A percentile compares a stretch with the other conserved stretches of the same genome.
Evolutionary conservation across 2,113 vertebrate species (phyloP).

Genomic region (Anas platyrhynchos): DNA sequence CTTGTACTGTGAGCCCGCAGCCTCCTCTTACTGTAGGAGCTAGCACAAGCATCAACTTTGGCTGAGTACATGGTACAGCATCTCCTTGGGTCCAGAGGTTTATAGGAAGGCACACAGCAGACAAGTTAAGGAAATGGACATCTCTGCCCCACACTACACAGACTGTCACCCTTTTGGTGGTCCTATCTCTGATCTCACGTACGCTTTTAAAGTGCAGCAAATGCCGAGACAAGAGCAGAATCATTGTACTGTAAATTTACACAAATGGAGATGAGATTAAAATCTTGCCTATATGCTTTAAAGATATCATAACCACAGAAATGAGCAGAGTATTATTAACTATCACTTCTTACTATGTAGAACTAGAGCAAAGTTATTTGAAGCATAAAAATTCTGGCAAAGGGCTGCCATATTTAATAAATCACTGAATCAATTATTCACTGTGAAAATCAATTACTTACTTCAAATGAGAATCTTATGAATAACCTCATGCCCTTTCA

Average conservation of each 20-base stretch:
- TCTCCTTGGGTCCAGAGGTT: not conserved
- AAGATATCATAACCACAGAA: slow-evolving; percentile 24
- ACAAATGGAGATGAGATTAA: slow-evolving; percentile 21
- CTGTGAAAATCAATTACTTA: slow-evolving; percentile 69
- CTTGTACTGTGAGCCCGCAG: not conserved
- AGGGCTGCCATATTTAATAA: slow-evolving; percentile 58
- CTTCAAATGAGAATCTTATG: slow-evolving; percentile 62
- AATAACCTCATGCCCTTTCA: slow-evolving; percentile 64
- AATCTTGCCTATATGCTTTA: not conserved
- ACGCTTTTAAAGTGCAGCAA: not conserved
- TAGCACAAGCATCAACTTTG: not conserved
- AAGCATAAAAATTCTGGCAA: slow-evolving; percentile 60
- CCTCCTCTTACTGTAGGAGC: no score
- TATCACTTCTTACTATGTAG: slow-evolving; percentile 52
- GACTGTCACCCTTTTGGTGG: not conserved
- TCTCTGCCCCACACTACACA: not conserved
- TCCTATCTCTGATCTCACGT: not conserved
- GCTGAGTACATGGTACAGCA: not conserved
- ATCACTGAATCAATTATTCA: slow-evolving; percentile 71
- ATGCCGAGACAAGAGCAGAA: not conserved
- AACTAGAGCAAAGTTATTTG: slow-evolving; percentile 50
- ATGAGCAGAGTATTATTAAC: slow-evolving; percentile 29
- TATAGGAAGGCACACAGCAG: not conserved
- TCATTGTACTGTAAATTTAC: not conserved
- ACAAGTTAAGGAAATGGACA: not conserved